Evolutionary conservation across 37 sponge, comb jelly and placozoan genomes (phyloP).

Genomic region (Oscarella lobularis): DNA sequence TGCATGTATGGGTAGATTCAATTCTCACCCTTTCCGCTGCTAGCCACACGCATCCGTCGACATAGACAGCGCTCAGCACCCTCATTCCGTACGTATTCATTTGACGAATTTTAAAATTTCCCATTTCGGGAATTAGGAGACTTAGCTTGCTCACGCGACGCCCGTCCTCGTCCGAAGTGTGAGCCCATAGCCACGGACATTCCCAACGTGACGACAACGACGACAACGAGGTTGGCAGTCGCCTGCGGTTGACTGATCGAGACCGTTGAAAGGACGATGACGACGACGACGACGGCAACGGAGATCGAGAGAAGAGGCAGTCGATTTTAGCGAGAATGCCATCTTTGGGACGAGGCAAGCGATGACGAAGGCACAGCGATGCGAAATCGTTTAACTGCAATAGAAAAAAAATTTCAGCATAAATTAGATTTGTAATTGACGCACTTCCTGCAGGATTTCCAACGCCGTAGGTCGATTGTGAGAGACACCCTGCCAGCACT

Average conservation of each 20-base stretch:
- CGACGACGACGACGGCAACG: neutral
- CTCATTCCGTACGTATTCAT: neutral
- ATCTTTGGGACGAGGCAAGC: neutral
- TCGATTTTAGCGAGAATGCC: constrained; percentile 11
- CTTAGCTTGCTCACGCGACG: neutral
- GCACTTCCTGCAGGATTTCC: constrained; percentile 24
- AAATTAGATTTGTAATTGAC: constrained; percentile 1
- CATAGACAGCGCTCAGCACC: neutral
- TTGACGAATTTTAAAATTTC: neutral
- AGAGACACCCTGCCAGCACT: constrained; percentile 68
- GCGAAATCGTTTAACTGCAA: constrained; percentile 7
- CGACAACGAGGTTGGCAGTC: too few species aligned
- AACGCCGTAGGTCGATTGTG: constrained; percentile 55
- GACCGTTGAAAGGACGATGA: too few species aligned
- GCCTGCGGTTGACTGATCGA: too few species aligned
- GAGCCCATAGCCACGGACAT: neutral
- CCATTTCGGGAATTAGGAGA: neutral
- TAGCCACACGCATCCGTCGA: neutral
- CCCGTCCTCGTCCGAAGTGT: neutral
- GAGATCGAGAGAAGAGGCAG: neutral
- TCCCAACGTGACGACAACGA: neutral
- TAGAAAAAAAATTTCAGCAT: neutral
- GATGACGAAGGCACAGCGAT: constrained; percentile 5
- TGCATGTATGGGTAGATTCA: too few species aligned
- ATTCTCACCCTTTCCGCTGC: neutral